A percentile compares a stretch with the other conserved stretches of the same genome.
phyloP scores from a whole-genome alignment of 2,113 vertebrate genomes.

The Pomatorhinus ruficollis region DNA sequence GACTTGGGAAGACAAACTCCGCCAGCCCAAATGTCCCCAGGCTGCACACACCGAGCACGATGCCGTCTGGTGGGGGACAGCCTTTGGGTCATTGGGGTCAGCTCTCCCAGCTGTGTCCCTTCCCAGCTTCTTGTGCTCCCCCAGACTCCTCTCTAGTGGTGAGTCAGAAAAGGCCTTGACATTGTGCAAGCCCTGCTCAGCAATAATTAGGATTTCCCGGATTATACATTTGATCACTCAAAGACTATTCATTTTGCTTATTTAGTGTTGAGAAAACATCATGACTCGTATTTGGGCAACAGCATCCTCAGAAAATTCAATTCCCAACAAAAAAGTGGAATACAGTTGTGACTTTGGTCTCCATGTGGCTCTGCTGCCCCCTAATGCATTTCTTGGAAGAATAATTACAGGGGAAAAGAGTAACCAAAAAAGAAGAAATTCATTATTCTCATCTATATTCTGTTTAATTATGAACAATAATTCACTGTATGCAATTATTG shows the following conservation, averaged over 20 bases:
- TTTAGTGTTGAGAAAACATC: background rate
- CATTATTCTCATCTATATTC: background rate
- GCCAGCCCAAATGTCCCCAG: background rate
- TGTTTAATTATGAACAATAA: background rate
- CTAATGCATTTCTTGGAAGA: slow-evolving; percentile 18
- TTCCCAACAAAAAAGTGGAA: background rate
- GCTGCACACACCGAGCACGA: accelerated
- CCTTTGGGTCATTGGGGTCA: background rate
- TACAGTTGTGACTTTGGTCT: background rate
- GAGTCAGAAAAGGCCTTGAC: background rate
- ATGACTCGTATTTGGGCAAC: background rate
- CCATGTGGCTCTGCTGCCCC: slow-evolving; percentile 32
- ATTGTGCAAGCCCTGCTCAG: background rate
- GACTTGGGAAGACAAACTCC: background rate
- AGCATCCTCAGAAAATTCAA: background rate
- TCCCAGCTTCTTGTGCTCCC: accelerated
- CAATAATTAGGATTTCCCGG: background rate
- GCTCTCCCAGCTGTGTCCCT: background rate
- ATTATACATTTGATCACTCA: background rate
- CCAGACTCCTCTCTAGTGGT: background rate
- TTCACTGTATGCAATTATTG: background rate
- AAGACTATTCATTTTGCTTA: background rate
- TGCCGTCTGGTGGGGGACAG: background rate
- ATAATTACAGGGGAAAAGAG: background rate
- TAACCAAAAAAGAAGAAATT: background rate